Evolutionary conservation across 2,113 vertebrate species (phyloP).

Genomic region (Colinus virginianus): DNA sequence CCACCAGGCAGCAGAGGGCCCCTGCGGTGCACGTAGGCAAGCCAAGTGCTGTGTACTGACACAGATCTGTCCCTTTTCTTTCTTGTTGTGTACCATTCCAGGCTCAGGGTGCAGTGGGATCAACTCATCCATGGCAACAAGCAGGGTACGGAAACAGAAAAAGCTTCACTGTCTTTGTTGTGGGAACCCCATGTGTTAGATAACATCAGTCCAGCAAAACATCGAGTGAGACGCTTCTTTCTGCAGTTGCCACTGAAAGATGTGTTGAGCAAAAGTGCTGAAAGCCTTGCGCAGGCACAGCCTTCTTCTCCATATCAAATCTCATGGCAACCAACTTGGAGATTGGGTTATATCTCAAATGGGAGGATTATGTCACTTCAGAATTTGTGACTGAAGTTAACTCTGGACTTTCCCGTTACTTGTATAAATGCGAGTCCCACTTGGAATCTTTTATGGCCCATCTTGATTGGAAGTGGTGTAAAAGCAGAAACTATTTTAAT

Average conservation of each 20-base stretch:
- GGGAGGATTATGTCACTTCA: background rate
- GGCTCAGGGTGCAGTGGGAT: background rate
- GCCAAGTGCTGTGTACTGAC: background rate
- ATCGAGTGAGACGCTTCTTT: background rate
- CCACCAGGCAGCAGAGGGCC: background rate
- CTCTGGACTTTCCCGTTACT: background rate
- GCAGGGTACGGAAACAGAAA: background rate
- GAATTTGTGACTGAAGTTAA: constrained; percentile 19
- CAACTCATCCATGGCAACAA: background rate
- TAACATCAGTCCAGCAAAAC: rapidly evolving
- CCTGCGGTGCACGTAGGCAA: rapidly evolving
- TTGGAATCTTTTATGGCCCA: background rate
- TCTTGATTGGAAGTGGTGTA: constrained; percentile 19
- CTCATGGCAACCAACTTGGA: background rate
- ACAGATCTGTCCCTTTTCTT: background rate
- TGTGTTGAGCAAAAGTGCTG: background rate
- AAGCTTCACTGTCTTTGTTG: background rate
- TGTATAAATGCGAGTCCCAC: background rate
- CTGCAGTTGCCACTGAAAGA: background rate
- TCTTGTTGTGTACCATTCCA: background rate
- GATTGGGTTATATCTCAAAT: background rate
- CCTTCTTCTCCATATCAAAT: background rate
- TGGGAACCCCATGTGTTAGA: background rate
- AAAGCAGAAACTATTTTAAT: constrained; percentile 28
- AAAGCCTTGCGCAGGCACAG: rapidly evolving